phyloP scores from a whole-genome alignment of 2,113 vertebrate species.

The Festucalex cinctus region DNA sequence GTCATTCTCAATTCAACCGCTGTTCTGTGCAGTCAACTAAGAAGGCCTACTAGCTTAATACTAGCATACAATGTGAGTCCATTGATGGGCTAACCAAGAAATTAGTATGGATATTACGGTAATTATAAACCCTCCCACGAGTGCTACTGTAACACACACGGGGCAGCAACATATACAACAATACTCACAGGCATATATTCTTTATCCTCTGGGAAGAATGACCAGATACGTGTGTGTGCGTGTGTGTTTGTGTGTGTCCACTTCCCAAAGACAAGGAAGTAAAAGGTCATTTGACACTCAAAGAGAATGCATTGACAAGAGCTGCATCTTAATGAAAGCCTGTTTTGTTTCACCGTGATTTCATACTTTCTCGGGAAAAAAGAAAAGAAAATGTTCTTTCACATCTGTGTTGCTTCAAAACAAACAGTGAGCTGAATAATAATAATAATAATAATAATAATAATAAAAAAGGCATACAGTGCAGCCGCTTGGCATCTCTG shows the following conservation, averaged over 20 bases:
- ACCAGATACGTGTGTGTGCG: no score
- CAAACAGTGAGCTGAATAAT: constrained; percentile 49
- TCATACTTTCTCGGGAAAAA: not conserved
- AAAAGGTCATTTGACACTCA: constrained; percentile 12
- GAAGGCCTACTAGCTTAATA: no score
- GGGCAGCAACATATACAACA: no score
- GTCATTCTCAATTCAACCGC: no score
- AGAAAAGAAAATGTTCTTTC: constrained; percentile 4
- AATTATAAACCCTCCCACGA: no score
- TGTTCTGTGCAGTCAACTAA: no score
- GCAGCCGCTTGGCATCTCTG: constrained; percentile 49
- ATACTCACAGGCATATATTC: no score
- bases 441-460: not conserved
- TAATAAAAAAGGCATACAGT: constrained; percentile 1
- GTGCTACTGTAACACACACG: no score
- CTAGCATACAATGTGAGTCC: no score
- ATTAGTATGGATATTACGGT: no score
- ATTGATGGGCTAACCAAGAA: no score
- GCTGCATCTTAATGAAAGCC: constrained; percentile 19
- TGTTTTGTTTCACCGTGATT: constrained; percentile 11
- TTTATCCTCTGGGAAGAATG: no score
- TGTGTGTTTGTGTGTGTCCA: constrained; percentile 18
- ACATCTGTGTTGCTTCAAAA: constrained; percentile 32
- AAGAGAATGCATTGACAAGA: constrained; percentile 27
- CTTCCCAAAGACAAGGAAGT: constrained; percentile 4